These are phyloP conservation scores for Entelurus aequoreus DNA, from an alignment of 2,113 vertebrate genomes.

Conservation along the genomic window DNA sequence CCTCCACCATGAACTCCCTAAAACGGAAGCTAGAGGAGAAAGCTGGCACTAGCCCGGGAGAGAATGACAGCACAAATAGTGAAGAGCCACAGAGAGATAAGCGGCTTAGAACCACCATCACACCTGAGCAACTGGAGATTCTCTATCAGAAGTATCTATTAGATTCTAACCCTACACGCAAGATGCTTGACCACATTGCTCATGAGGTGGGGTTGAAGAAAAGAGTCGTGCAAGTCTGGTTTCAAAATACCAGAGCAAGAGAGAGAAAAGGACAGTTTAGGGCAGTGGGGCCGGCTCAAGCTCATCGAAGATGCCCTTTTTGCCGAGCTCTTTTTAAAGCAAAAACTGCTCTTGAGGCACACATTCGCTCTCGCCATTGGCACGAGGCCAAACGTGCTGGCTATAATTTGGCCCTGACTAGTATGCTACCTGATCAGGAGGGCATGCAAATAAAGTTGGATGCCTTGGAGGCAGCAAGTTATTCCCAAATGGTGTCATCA, in stretches of 20 bases:
- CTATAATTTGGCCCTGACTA: conserved; percentile 87
- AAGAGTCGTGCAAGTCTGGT: conserved; percentile 98
- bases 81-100: conserved; percentile 97
- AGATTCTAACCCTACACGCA: conserved; percentile 96
- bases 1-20: conserved; percentile 92
- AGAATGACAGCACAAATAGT: conserved; percentile 92
- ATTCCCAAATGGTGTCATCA: conserved; percentile 79
- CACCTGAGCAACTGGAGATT: conserved; percentile 95
- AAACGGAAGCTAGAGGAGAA: conserved; percentile 98
- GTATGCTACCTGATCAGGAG: conserved; percentile 89
- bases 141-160: conserved; percentile 97
- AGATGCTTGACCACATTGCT: conserved; percentile 98
- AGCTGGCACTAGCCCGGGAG: conserved; percentile 90
- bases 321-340: conserved; percentile 97
- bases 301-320: conserved; percentile 93
- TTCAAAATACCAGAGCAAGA: conserved; percentile 95
- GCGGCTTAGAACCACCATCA: conserved; percentile 95
- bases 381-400: conserved; percentile 97
- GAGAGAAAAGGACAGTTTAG: conserved; percentile 97
- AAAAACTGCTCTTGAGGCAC: conserved; percentile 95
- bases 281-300: conserved; percentile 94
- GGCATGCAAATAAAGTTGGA: conserved; percentile 90
- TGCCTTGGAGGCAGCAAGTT: conserved; percentile 81
- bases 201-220: conserved; percentile 98
- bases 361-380: conserved; percentile 97